These are phyloP conservation scores for Periphyllus acericola DNA, from an alignment of 2,888 invertebrate genomes.

Conservation along the genomic window DNA sequence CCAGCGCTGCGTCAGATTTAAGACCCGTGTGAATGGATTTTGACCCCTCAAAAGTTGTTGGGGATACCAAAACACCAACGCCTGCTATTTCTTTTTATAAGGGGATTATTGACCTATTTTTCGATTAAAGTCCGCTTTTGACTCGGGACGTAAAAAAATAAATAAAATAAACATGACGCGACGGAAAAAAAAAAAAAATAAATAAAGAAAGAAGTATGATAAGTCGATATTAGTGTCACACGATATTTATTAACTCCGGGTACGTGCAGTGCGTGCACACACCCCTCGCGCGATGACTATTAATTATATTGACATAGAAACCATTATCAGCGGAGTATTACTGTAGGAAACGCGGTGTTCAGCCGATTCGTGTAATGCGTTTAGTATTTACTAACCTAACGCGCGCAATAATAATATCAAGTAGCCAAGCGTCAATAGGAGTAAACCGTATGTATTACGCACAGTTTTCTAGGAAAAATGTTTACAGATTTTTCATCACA, in stretches of 20 bases:
- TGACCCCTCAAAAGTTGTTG: slow-evolving; percentile 34
- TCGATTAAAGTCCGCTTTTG: slow-evolving; percentile 44
- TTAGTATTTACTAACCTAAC: too few relatives aligned
- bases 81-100: slow-evolving; percentile 29
- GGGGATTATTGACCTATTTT: slow-evolving; percentile 57
- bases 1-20: slow-evolving; percentile 52
- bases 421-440: too few relatives aligned
- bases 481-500: too few relatives aligned
- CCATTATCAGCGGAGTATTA: not conserved
- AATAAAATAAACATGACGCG: not conserved
- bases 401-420: too few relatives aligned
- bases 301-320: slow-evolving; percentile 12
- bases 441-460: too few relatives aligned
- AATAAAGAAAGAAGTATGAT: slow-evolving; percentile 27
- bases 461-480: too few relatives aligned
- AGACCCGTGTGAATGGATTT: slow-evolving; percentile 60
- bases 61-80: slow-evolving; percentile 41
- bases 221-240: slow-evolving; percentile 48
- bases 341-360: not conserved
- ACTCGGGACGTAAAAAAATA: not conserved
- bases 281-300: not conserved
- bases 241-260: slow-evolving; percentile 48
- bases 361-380: not conserved
- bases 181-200: slow-evolving; percentile 1
- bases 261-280: not conserved